A percentile compares a stretch with the other conserved stretches of the same genome.
phyloP scores from a whole-genome alignment of 2,888 invertebrate species.

The Thysanoteuthis rhombus region DNA sequence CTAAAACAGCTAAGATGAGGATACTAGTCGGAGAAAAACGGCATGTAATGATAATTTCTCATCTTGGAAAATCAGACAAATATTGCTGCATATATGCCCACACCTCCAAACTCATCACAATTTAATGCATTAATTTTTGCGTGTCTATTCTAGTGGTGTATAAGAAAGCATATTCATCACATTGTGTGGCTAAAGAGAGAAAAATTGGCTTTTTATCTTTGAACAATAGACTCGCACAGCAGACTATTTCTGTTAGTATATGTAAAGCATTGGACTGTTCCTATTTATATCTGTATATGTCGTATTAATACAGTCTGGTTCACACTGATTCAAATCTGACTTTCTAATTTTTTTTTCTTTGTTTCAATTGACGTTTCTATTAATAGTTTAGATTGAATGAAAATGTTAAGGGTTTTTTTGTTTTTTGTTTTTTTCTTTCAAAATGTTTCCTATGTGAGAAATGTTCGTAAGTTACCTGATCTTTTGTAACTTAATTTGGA shows the following conservation, averaged over 20 bases:
- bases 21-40: no score
- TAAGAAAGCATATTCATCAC: not conserved
- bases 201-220: not conserved
- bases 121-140: not conserved
- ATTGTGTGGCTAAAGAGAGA: not conserved
- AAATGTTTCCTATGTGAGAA: not conserved
- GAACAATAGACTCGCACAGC: not conserved
- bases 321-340: not conserved
- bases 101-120: no score
- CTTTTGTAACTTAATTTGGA: no score
- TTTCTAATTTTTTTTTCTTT: not conserved
- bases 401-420: no score
- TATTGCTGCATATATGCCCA: no score
- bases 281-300: not conserved
- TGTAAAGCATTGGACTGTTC: not conserved
- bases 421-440: no score
- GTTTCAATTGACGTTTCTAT: no score
- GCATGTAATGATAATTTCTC: no score
- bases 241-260: not conserved
- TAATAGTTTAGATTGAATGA: no score
- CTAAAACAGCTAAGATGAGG: no score
- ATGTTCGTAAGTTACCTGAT: no score
- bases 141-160: not conserved
- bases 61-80: no score
- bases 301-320: not conserved